phyloP scores from a whole-genome alignment of 2,797 vertebrate species.

The Myotis findleyi region DNA sequence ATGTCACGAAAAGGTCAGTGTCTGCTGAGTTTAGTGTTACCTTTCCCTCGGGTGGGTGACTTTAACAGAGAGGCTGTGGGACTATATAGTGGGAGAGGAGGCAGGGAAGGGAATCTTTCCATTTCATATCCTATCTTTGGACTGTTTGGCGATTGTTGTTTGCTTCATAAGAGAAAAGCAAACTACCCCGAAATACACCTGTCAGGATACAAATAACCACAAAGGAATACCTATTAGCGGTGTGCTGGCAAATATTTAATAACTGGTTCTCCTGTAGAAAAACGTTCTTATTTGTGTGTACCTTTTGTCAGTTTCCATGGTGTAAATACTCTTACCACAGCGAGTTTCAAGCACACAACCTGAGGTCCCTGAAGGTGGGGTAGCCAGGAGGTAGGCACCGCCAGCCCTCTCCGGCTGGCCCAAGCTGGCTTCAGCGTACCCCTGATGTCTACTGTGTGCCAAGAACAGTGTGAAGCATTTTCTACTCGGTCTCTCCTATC shows the following conservation, averaged over 20 bases:
- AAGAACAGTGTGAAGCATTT: neutral
- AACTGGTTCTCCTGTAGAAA: neutral
- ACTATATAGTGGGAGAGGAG: neutral
- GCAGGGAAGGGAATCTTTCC: neutral
- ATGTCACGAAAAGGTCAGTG: neutral
- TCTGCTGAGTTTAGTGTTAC: neutral
- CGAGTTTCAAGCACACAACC: neutral
- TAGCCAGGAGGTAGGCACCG: neutral
- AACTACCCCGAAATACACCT: neutral
- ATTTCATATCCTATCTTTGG: neutral
- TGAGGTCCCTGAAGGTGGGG: neutral
- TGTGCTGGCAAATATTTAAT: neutral
- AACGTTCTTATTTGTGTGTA: neutral
- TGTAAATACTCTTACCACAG: neutral
- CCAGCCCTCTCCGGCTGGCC: neutral
- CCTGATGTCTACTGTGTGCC: rapidly evolving
- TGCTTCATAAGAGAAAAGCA: neutral
- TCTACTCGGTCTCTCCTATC: neutral
- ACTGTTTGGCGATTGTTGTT: neutral
- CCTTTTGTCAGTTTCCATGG: neutral
- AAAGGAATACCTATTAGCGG: neutral
- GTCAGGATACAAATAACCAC: neutral
- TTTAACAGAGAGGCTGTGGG: neutral
- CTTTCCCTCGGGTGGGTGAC: neutral
- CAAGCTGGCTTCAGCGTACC: neutral